Conservation (phyloP, 2,888 invertebrate species). For the Synergus japonicus region DNA sequence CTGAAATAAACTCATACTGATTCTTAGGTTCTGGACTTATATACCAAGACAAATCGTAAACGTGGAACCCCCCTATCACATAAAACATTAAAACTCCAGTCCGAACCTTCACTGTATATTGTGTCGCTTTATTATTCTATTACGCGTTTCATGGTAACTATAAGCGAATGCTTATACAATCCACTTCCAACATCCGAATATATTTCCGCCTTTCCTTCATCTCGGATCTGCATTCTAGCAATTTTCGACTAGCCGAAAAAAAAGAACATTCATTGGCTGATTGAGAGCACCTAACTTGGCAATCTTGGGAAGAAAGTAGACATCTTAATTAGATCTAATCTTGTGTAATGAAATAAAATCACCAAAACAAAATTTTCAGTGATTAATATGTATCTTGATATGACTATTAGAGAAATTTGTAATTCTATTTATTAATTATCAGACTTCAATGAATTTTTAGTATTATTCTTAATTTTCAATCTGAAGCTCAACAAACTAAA, state of each 20-base stretch:
- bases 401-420: neutral
- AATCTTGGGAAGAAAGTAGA: neutral
- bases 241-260: conserved; percentile 40
- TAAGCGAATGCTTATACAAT: conserved; percentile 39
- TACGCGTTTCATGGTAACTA: neutral
- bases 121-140: conserved; percentile 18
- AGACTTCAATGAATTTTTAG: no score
- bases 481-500: neutral
- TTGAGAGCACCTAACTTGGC: neutral
- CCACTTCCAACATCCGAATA: conserved; percentile 42
- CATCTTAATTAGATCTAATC: neutral
- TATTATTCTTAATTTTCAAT: no score
- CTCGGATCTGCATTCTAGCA: conserved; percentile 41
- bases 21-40: conserved; percentile 44
- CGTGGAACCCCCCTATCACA: conserved; percentile 59
- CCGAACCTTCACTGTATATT: conserved; percentile 56
- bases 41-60: conserved; percentile 43
- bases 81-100: conserved; percentile 43
- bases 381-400: neutral
- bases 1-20: conserved; percentile 10
- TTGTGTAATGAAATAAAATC: neutral
- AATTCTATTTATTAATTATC: no score
- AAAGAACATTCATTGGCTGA: conserved; percentile 4
- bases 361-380: neutral
- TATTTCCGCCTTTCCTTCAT: conserved; percentile 54